A percentile compares a stretch with the other conserved stretches of the same genome.
These are phyloP conservation scores for Plebejus melissa DNA, from an alignment of 2,888 invertebrate genomes.

Conservation along the genomic window DNA sequence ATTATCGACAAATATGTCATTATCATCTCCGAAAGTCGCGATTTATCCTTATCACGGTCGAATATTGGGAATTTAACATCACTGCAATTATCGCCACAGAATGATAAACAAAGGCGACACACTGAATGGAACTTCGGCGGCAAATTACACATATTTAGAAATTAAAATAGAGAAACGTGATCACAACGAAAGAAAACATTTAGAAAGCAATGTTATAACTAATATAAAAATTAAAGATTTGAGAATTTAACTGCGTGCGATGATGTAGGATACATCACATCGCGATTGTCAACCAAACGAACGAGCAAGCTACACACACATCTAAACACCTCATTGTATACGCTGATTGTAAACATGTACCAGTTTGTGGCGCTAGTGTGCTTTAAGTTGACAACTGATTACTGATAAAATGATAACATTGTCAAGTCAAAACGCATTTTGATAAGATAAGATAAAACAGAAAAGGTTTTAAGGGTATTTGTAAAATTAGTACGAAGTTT, in stretches of 20 bases:
- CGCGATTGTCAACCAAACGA: constrained; percentile 78
- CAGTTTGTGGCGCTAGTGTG: constrained; percentile 54
- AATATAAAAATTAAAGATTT: constrained; percentile 72
- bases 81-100: constrained; percentile 83
- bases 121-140: constrained; percentile 95
- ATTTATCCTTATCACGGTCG: constrained; percentile 85
- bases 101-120: constrained; percentile 95
- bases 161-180: constrained; percentile 72
- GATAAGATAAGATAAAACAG: constrained; percentile 1
- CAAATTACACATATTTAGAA: constrained; percentile 92
- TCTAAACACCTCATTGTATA: constrained; percentile 63
- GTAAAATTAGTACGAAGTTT: not conserved
- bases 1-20: constrained; percentile 88
- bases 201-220: constrained; percentile 74
- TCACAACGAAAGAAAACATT: constrained; percentile 76
- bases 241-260: constrained; percentile 77
- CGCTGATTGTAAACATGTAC: constrained; percentile 58
- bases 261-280: constrained; percentile 78
- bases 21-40: constrained; percentile 84
- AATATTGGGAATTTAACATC: constrained; percentile 88
- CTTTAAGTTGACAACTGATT: constrained; percentile 52
- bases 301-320: constrained; percentile 76
- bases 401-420: constrained; percentile 73
- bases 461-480: constrained; percentile 2
- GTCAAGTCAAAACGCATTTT: constrained; percentile 56